Evolutionary conservation across 2,113 vertebrate species (phyloP).

Genomic region (Fukomys damarensis): DNA sequence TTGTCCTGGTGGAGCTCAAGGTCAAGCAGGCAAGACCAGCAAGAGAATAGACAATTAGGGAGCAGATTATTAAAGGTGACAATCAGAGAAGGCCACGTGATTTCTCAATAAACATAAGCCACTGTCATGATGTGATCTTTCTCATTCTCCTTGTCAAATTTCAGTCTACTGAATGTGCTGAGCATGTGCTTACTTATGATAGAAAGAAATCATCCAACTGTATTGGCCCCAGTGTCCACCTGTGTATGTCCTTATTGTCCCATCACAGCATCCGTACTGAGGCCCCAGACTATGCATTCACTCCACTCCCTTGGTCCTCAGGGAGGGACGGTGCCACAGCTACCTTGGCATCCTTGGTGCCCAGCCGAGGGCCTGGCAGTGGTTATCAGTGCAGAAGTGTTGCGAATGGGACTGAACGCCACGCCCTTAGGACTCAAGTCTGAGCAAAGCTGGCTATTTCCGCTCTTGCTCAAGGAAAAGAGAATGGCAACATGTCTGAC

Average conservation of each 20-base stretch:
- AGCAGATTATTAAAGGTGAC: background rate
- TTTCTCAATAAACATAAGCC: background rate
- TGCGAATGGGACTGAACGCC: background rate
- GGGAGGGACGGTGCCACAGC: fast-evolving
- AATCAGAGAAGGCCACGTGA: background rate
- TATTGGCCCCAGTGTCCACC: fast-evolving
- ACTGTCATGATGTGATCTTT: background rate
- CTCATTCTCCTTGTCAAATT: background rate
- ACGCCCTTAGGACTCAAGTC: background rate
- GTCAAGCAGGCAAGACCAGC: background rate
- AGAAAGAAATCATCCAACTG: background rate
- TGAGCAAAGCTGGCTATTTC: background rate
- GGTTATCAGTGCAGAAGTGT: background rate
- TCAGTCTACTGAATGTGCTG: background rate
- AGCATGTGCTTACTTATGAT: background rate
- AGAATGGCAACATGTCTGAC: background rate
- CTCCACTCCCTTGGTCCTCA: background rate
- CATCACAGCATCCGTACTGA: fast-evolving
- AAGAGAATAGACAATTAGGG: background rate
- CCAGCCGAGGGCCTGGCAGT: background rate
- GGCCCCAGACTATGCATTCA: fast-evolving
- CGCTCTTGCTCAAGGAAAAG: background rate
- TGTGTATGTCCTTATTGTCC: fast-evolving
- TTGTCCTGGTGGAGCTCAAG: background rate
- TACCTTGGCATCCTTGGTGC: background rate